A percentile compares a stretch with the other conserved stretches of the same genome.
Conservation (phyloP, 1,140 invertebrate genomes). For the Muscidifurax raptorellus region DNA sequence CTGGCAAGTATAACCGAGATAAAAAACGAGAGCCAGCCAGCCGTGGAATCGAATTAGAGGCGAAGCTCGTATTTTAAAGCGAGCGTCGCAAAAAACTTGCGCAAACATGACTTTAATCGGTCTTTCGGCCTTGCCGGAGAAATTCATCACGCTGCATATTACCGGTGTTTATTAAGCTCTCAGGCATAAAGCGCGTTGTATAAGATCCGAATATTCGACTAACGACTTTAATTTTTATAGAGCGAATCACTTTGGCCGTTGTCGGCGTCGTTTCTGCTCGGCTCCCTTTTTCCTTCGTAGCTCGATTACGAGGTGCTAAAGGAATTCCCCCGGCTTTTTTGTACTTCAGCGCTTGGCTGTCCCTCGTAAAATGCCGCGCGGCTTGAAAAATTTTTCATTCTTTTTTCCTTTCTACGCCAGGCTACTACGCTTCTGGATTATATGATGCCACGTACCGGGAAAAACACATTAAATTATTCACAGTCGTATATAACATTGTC, state of each 20-base stretch:
- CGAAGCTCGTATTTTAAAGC: background rate
- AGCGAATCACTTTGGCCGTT: background rate
- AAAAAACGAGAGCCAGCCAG: background rate
- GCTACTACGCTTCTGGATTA: too few relatives aligned
- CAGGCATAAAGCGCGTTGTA: too few relatives aligned
- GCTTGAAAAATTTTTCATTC: background rate
- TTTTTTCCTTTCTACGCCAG: background rate
- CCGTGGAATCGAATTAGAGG: background rate
- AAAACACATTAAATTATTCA: too few relatives aligned
- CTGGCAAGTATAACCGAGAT: background rate
- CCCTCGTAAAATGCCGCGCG: background rate
- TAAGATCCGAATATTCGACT: background rate
- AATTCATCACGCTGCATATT: background rate
- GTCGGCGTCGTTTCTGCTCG: too few relatives aligned
- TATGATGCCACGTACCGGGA: too few relatives aligned
- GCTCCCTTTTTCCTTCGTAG: too few relatives aligned
- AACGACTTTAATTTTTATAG: background rate
- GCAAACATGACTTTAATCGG: background rate
- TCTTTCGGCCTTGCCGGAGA: background rate
- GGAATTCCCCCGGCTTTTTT: background rate
- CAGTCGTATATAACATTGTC: too few relatives aligned
- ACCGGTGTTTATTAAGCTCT: background rate
- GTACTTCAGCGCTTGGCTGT: background rate
- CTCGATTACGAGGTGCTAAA: background rate
- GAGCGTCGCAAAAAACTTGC: background rate